phyloP scores from a whole-genome alignment of 2,888 invertebrate species.

The Penaeus monodon region DNA sequence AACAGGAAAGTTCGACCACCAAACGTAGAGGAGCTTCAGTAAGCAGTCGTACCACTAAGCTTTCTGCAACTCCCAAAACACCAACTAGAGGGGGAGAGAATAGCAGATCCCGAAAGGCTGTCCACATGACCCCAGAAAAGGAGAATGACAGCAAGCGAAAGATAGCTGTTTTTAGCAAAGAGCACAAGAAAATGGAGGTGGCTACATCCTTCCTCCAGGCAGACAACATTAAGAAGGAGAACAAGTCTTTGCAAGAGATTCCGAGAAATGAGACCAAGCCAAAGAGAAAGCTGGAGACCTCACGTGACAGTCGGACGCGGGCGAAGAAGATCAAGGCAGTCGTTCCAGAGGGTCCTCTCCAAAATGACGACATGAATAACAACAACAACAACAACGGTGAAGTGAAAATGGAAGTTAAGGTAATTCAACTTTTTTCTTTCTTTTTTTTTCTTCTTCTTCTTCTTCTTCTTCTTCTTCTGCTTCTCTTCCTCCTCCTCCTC shows the following conservation, averaged over 20 bases:
- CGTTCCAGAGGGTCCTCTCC: neutral
- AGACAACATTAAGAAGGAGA: neutral
- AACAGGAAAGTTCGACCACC: constrained; percentile 63
- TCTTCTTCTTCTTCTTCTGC: neutral
- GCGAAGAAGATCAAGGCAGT: constrained; percentile 34
- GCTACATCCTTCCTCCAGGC: neutral
- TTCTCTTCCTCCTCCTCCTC: neutral
- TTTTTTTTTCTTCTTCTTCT: neutral
- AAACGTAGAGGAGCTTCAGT: constrained; percentile 29
- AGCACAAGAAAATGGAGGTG: constrained; percentile 7
- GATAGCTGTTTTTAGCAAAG: neutral
- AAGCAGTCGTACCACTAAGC: constrained; percentile 18
- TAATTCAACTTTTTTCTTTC: too few species aligned
- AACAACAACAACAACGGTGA: constrained; percentile 47
- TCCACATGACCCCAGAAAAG: constrained; percentile 23
- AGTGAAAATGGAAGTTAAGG: constrained; percentile 29
- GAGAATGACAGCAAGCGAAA: constrained; percentile 25
- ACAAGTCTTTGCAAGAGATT: neutral
- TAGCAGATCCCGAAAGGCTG: constrained; percentile 15
- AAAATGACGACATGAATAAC: neutral
- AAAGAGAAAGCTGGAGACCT: constrained; percentile 43
- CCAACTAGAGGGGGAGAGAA: constrained; percentile 11
- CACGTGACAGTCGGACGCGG: constrained; percentile 22
- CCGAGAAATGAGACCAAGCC: constrained; percentile 5
- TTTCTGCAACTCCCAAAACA: constrained; percentile 6